Conservation (phyloP, 2,888 invertebrate species). For the Muschampia plurimacula region DNA sequence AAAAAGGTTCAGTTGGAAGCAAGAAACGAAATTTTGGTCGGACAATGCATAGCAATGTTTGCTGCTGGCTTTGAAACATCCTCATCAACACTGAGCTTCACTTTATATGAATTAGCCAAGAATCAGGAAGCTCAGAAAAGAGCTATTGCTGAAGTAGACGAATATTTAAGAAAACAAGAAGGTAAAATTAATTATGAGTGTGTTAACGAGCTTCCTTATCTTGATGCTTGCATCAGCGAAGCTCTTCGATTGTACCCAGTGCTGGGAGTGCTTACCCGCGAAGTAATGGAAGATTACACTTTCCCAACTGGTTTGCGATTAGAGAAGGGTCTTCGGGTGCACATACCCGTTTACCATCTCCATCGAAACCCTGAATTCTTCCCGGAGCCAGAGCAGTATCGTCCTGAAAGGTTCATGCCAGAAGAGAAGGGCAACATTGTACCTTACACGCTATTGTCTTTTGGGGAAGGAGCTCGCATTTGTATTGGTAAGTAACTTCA, state of each 20-base stretch:
- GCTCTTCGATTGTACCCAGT: slow-evolving; percentile 59
- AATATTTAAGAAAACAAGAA: slow-evolving; percentile 50
- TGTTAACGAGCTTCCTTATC: slow-evolving; percentile 56
- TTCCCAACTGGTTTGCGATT: slow-evolving; percentile 58
- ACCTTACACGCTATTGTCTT: slow-evolving; percentile 59
- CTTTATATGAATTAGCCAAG: slow-evolving; percentile 62
- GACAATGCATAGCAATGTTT: slow-evolving; percentile 82
- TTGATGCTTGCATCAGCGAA: slow-evolving; percentile 62
- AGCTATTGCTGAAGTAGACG: slow-evolving; percentile 57
- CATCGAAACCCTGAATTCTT: slow-evolving; percentile 58
- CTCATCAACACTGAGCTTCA: slow-evolving; percentile 53
- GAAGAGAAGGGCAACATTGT: slow-evolving; percentile 53
- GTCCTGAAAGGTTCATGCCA: slow-evolving; percentile 60
- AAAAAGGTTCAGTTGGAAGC: slow-evolving; percentile 50
- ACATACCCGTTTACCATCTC: slow-evolving; percentile 59
- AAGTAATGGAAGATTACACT: slow-evolving; percentile 58
- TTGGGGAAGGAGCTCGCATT: slow-evolving; percentile 62
- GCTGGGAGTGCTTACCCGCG: slow-evolving; percentile 50
- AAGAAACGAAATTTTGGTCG: slow-evolving; percentile 72
- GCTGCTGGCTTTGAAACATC: slow-evolving; percentile 67
- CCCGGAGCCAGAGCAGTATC: slow-evolving; percentile 57
- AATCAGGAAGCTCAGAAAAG: slow-evolving; percentile 49
- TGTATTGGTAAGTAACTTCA: slow-evolving; percentile 58
- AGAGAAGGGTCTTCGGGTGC: slow-evolving; percentile 57
- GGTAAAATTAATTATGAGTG: slow-evolving; percentile 55